Evolutionary conservation across 2,113 vertebrate genomes (phyloP).

Genomic region (Hepsetus odoe): DNA sequence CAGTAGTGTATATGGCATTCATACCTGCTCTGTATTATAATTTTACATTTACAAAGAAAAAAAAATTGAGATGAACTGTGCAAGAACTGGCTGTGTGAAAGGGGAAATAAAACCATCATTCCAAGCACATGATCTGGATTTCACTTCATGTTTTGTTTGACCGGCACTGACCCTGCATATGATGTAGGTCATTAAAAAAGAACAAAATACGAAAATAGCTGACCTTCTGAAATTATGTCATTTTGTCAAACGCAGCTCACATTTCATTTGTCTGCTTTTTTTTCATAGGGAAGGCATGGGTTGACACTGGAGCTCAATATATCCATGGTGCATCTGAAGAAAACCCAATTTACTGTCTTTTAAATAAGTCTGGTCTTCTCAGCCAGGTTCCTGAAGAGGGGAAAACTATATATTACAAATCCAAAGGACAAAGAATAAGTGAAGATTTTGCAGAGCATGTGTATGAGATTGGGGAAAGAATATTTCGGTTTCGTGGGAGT

Average conservation of each 20-base stretch:
- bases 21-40: no score
- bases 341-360: slow-evolving; percentile 57
- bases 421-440: slow-evolving; percentile 35
- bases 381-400: slow-evolving; percentile 39
- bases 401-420: slow-evolving; percentile 32
- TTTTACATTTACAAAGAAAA: not conserved
- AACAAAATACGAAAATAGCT: not conserved
- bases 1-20: no score
- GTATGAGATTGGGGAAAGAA: slow-evolving; percentile 28
- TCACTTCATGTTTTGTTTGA: slow-evolving; percentile 4
- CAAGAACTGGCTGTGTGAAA: not conserved
- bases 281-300: slow-evolving; percentile 46
- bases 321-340: slow-evolving; percentile 56
- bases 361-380: slow-evolving; percentile 49
- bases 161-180: not conserved
- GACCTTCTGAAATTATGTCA: not conserved
- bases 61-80: not conserved
- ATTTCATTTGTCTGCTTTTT: not conserved
- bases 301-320: slow-evolving; percentile 58
- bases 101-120: not conserved
- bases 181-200: not conserved
- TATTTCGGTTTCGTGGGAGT: not conserved
- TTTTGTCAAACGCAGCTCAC: not conserved
- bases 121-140: not conserved
- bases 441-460: slow-evolving; percentile 21